Conservation (phyloP, 2,113 vertebrate genomes). For the Fulica atra region DNA sequence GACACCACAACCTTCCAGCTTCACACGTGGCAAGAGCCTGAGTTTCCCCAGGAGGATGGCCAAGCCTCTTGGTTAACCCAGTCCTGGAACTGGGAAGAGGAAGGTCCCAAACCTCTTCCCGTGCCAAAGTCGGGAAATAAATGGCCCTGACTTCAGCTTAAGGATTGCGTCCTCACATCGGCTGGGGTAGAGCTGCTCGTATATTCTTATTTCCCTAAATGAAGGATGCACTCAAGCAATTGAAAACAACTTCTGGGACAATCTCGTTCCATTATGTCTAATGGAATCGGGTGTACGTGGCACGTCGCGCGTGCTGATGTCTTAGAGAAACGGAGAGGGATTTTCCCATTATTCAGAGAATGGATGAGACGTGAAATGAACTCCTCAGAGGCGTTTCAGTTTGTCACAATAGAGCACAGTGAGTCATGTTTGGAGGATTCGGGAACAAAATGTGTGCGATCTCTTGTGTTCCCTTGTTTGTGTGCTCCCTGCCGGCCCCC, state of each 20-base stretch:
- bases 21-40: neutral
- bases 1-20: neutral
- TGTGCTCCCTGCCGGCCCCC: neutral
- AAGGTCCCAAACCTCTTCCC: neutral
- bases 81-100: neutral
- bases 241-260: conserved; percentile 79
- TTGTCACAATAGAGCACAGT: conserved; percentile 71
- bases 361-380: conserved; percentile 77
- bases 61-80: neutral
- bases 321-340: conserved; percentile 70
- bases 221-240: conserved; percentile 80
- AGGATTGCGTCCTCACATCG: conserved; percentile 1
- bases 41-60: neutral
- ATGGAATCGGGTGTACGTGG: conserved; percentile 66
- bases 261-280: conserved; percentile 77
- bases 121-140: neutral
- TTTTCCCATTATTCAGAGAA: conserved; percentile 75
- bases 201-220: conserved; percentile 76
- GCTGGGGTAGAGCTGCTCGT: conserved; percentile 62
- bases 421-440: conserved; percentile 60
- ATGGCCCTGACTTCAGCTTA: neutral
- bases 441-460: neutral
- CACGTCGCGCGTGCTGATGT: conserved; percentile 44
- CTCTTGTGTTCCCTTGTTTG: neutral
- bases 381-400: conserved; percentile 71